These are phyloP conservation scores for Musca domestica DNA, from an alignment of 1,140 invertebrate genomes.

Conservation along the genomic window DNA sequence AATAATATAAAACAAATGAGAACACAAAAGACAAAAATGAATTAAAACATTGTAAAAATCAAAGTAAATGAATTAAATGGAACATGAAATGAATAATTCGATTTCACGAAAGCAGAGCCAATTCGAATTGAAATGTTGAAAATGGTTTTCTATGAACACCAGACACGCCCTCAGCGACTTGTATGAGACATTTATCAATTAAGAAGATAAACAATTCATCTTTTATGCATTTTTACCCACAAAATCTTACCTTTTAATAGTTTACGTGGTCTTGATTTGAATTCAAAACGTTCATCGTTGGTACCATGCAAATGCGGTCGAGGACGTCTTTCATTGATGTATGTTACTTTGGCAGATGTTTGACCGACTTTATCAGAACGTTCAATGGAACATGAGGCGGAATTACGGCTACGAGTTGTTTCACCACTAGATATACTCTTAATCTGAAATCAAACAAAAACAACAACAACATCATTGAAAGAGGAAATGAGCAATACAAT, in stretches of 20 bases:
- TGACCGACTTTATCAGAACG: conserved; percentile 39
- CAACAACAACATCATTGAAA: not conserved
- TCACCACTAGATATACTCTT: conserved; percentile 51
- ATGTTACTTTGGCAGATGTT: conserved; percentile 55
- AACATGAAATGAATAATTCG: too few relatives aligned
- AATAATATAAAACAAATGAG: too few relatives aligned
- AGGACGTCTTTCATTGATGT: conserved; percentile 61
- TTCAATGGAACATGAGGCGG: conserved; percentile 49
- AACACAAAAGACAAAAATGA: too few relatives aligned
- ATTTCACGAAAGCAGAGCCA: too few relatives aligned
- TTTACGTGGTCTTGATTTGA: conserved; percentile 50
- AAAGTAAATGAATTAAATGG: too few relatives aligned
- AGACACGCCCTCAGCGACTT: conserved; percentile 35
- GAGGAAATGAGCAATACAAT: not conserved
- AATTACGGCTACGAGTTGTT: conserved; percentile 49
- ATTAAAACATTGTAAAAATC: too few relatives aligned
- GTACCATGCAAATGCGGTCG: conserved; percentile 44
- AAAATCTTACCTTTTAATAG: conserved; percentile 46
- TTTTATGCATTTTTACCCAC: not conserved
- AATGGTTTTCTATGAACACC: conserved; percentile 20
- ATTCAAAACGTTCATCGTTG: conserved; percentile 45
- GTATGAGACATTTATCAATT: conserved; percentile 16
- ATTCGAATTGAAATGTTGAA: too few relatives aligned
- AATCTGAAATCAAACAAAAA: conserved; percentile 42
- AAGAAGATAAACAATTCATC: not conserved